Evolutionary conservation across 1,140 invertebrate genomes (phyloP).

Genomic region (Nasonia longicornis): DNA sequence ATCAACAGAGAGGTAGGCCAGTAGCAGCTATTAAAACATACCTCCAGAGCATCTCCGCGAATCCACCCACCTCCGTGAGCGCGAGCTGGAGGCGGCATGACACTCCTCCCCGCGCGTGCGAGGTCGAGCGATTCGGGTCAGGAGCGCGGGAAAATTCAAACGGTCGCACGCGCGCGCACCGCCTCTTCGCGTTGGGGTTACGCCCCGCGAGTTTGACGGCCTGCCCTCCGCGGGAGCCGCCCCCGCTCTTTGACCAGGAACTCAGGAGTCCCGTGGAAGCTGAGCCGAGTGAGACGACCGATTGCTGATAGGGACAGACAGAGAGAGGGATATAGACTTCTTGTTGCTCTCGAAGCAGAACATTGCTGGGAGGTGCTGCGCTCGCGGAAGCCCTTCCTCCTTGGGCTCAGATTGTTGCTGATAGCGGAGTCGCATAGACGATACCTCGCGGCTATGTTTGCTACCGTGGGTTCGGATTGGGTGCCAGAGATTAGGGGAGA

Average conservation of each 20-base stretch:
- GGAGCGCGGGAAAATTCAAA: slow-evolving; percentile 61
- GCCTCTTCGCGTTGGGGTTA: slow-evolving; percentile 68
- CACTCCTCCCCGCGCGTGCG: neutral
- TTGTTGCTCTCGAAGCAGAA: slow-evolving; percentile 12
- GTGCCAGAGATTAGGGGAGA: neutral
- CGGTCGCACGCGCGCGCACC: slow-evolving; percentile 57
- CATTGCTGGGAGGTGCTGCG: neutral
- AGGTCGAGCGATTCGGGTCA: slow-evolving; percentile 54
- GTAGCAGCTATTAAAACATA: neutral
- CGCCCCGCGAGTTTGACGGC: slow-evolving; percentile 70
- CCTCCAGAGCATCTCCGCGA: neutral
- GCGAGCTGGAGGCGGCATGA: slow-evolving; percentile 63
- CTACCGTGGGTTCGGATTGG: neutral
- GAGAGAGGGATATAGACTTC: slow-evolving; percentile 33
- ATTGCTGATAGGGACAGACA: slow-evolving; percentile 1
- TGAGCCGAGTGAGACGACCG: neutral
- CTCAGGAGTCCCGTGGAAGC: slow-evolving; percentile 62
- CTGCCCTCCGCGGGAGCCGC: slow-evolving; percentile 70
- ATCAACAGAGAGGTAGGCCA: neutral
- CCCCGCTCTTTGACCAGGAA: slow-evolving; percentile 69
- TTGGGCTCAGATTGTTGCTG: neutral
- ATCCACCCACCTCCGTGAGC: neutral
- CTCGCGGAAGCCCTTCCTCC: slow-evolving; percentile 1
- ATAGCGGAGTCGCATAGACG: no score
- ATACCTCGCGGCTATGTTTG: no score